Percentiles rank a stretch among this genome's conserved stretches.
phyloP scores from a whole-genome alignment of 2,113 vertebrate species.

The Rhagologus leucostigma region DNA sequence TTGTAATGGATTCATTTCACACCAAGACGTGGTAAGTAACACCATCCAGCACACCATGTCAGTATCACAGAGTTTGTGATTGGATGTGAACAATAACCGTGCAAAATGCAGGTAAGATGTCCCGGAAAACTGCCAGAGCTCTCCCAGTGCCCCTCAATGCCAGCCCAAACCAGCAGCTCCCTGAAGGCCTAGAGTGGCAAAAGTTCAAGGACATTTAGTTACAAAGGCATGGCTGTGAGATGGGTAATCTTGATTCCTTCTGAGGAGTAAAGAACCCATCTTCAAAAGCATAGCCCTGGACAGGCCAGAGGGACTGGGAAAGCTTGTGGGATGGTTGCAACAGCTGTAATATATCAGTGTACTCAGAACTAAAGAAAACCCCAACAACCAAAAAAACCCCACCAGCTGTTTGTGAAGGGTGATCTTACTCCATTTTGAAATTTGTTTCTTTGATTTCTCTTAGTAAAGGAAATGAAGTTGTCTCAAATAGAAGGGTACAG shows the following conservation, averaged over 20 bases:
- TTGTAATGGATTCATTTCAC: conserved; percentile 51
- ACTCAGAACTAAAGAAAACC: background rate
- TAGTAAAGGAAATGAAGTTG: background rate
- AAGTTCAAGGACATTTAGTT: background rate
- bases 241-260: background rate
- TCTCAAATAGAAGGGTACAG: background rate
- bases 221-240: background rate
- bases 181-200: background rate
- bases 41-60: background rate
- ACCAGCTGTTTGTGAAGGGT: background rate
- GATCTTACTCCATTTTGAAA: background rate
- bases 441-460: background rate
- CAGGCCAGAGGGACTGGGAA: background rate
- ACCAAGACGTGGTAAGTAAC: conserved; percentile 5
- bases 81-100: background rate
- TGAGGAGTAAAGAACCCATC: background rate
- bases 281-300: background rate
- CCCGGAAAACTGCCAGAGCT: background rate
- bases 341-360: background rate
- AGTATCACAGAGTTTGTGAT: background rate
- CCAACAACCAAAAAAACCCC: fast-evolving
- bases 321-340: background rate
- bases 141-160: background rate
- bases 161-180: background rate
- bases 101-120: background rate